Evolutionary conservation across 2,113 vertebrate species (phyloP).

Genomic region (Abramis brama): DNA sequence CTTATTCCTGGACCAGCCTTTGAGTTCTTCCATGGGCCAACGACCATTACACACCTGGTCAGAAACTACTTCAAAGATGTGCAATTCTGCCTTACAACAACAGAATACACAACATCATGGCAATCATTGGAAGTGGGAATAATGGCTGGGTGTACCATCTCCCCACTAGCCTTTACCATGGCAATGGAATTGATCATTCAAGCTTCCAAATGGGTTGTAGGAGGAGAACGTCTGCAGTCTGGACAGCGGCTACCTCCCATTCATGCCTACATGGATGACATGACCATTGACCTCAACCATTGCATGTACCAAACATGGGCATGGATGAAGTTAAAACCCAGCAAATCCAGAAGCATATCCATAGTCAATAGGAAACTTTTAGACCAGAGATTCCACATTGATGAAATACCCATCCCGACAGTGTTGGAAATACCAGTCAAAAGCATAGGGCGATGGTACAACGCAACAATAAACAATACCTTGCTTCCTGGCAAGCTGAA

Average conservation of each 20-base stretch:
- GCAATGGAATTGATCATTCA: neutral
- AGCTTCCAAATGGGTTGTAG: neutral
- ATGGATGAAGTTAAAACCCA: slow-evolving; percentile 16
- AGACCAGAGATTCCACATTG: neutral
- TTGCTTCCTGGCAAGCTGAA: neutral
- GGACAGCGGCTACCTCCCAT: neutral
- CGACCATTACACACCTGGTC: neutral
- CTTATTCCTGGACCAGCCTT: neutral
- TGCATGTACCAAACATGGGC: neutral
- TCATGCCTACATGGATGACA: neutral
- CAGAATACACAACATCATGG: neutral
- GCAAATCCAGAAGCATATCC: slow-evolving; percentile 13
- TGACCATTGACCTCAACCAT: neutral
- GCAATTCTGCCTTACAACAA: slow-evolving; percentile 7
- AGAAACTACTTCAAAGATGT: neutral
- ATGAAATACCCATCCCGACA: neutral
- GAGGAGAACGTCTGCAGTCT: neutral
- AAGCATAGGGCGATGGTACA: neutral
- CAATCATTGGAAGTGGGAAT: neutral
- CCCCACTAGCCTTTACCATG: neutral
- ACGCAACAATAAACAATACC: neutral
- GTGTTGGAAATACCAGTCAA: slow-evolving; percentile 1
- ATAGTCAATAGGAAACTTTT: neutral
- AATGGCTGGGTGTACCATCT: neutral
- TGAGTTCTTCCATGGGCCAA: neutral